These are phyloP conservation scores for Myotis planiceps DNA, from an alignment of 2,797 vertebrate species.

Conservation along the genomic window DNA sequence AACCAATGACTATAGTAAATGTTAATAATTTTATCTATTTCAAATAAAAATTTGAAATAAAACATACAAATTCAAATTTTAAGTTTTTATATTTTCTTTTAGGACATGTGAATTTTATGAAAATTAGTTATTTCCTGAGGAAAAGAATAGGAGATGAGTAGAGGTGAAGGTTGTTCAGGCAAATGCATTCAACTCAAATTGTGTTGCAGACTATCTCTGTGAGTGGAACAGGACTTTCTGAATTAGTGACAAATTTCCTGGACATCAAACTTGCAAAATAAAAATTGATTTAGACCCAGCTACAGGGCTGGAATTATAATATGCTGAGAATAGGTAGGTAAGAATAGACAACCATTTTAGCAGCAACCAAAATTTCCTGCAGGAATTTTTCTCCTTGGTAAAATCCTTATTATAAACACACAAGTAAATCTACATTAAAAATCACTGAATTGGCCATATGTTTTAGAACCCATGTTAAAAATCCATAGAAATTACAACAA, in stretches of 20 bases:
- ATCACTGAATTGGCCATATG: neutral
- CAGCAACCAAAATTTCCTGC: neutral
- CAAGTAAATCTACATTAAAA: neutral
- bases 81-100: constrained; percentile 8
- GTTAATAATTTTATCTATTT: neutral
- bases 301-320: neutral
- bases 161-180: neutral
- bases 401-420: neutral
- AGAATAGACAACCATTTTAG: neutral
- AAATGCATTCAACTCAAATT: neutral
- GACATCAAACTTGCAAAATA: neutral
- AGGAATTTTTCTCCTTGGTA: neutral
- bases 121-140: neutral
- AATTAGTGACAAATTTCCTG: neutral
- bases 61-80: constrained; percentile 6
- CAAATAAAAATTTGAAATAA: constrained; percentile 40
- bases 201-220: neutral
- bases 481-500: neutral
- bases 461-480: neutral
- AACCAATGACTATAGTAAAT: constrained; percentile 23
- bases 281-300: neutral
- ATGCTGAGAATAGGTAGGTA: neutral
- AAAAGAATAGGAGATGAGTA: neutral
- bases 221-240: neutral
- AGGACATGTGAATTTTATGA: neutral